Evolutionary conservation across 2,888 invertebrate genomes (phyloP), one percentile per base, ranked within the genome.

Genomic region (Melolontha melolontha): DNA sequence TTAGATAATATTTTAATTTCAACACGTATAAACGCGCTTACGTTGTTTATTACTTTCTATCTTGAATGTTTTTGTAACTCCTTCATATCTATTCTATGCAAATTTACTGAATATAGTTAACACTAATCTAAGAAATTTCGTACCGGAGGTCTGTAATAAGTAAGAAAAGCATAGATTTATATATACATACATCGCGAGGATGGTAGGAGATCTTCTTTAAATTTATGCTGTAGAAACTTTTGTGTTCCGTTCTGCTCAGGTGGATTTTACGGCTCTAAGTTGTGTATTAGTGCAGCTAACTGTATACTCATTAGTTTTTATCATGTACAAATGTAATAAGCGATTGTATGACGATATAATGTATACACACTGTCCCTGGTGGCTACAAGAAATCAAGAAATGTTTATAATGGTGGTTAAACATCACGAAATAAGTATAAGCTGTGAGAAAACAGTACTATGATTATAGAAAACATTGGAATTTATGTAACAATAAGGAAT

Each of bases 221-320:
- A 50, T 22, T 16, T 50, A 50, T 50, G 4, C 17, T 10, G 4
- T 50, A 50, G 50, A 50, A 50, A 50, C 22, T 50, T 50, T 50
- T 17, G 11, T 50, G 22, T 50, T 22, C 11, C 22, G 50, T 50
- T 17, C 50, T 11, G 50, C 10, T 50, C 22, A 27, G 50, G n/a
- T 50, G 50, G 11, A 11, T 50, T 50, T 50, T 50, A 50, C 22
- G 50, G 50, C 50, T 50, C 50, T 50, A 50, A 17, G 50, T 22
- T 17, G 27, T 22, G 27, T 22, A 27, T 51, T 51, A 51, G 27
- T 34, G 34, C 34, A 34, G 10, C 7, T 34, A 34, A 34, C 34
- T 34, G 34, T 34, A 34, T 34, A 34, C 34, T 34, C 34, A 34
- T 34, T 34, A 34, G 34, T 34, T 34, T 34, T 34, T 34, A 34